Conservation (phyloP, 2,797 vertebrate species). For the Poecile montanus region DNA sequence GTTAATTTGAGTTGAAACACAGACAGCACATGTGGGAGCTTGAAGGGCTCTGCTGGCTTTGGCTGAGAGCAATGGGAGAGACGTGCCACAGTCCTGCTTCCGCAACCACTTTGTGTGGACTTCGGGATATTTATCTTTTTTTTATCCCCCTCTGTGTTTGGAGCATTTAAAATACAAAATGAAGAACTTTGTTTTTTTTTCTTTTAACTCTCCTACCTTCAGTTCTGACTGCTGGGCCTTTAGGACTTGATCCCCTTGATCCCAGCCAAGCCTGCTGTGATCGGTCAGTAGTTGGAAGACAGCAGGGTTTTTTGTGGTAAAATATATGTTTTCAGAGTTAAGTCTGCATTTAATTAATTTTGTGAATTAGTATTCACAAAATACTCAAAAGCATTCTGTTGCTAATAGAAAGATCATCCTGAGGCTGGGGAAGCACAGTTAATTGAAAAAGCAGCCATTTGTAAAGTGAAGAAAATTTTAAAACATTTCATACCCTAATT, state of each 20-base stretch:
- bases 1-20: constrained; percentile 6
- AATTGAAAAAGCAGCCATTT: constrained; percentile 57
- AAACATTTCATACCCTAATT: constrained; percentile 56
- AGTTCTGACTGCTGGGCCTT: not conserved
- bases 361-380: constrained; percentile 51
- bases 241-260: not conserved
- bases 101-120: rapidly evolving
- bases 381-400: constrained; percentile 45
- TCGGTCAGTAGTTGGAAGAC: not conserved
- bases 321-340: constrained; percentile 27
- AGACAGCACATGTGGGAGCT: not conserved
- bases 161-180: not conserved
- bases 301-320: not conserved
- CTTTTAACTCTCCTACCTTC: not conserved
- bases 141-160: not conserved
- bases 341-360: constrained; percentile 56
- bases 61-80: not conserved
- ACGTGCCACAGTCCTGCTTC: not conserved
- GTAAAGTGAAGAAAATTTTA: constrained; percentile 49
- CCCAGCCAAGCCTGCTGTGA: not conserved
- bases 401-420: constrained; percentile 66
- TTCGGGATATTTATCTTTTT: not conserved
- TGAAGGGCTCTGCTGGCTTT: not conserved
- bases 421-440: constrained; percentile 52
- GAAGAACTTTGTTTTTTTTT: not conserved